Conservation (phyloP, 2,113 vertebrate genomes). For the Chaenocephalus aceratus region DNA sequence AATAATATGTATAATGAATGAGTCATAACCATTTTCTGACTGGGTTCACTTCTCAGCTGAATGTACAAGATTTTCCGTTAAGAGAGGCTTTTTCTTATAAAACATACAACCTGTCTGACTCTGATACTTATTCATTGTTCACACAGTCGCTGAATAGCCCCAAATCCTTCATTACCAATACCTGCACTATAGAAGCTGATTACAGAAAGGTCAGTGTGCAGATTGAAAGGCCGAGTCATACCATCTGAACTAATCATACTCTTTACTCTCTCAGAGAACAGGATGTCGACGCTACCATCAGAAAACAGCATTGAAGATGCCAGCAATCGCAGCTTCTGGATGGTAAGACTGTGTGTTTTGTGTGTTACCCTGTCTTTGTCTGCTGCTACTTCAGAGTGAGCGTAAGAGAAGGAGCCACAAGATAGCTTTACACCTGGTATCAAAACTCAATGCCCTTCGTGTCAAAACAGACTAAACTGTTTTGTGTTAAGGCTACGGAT, state of each 20-base stretch:
- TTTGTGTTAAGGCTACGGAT: constrained; percentile 9
- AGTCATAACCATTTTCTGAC: not conserved
- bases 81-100: not conserved
- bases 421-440: not conserved
- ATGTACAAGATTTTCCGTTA: not conserved
- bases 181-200: not conserved
- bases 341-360: constrained; percentile 75
- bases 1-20: not conserved
- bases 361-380: not conserved
- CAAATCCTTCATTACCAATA: not conserved
- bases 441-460: constrained; percentile 18
- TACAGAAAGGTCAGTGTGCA: constrained; percentile 1
- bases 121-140: no score
- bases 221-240: not conserved
- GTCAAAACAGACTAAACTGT: constrained; percentile 36
- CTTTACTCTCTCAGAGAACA: constrained; percentile 62
- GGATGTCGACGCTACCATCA: constrained; percentile 75
- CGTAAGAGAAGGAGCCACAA: not conserved
- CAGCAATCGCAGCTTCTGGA: constrained; percentile 84
- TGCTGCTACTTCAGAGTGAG: not conserved
- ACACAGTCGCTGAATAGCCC: not conserved
- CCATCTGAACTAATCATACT: not conserved
- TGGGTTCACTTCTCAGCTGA: not conserved
- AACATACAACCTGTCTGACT: no score
- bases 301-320: constrained; percentile 72